Conservation (phyloP, 2,113 vertebrate species). For the Hippocampus zosterae region DNA sequence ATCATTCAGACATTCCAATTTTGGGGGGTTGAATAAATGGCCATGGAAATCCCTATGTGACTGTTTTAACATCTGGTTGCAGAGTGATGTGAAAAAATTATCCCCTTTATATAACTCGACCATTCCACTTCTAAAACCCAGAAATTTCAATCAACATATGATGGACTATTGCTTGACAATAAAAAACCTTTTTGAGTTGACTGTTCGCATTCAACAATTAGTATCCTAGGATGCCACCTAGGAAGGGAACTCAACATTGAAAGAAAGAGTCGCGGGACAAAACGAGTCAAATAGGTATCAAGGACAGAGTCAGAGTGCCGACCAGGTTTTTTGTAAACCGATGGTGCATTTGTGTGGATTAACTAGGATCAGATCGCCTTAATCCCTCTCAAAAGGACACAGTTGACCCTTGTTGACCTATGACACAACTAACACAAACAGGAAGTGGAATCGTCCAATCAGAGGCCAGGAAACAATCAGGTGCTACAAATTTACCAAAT, state of each 20-base stretch:
- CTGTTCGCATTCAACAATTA: not conserved
- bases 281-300: not conserved
- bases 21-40: too few species aligned
- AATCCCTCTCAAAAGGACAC: conserved; percentile 52
- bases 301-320: conserved; percentile 12
- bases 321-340: conserved; percentile 28
- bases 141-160: too few species aligned
- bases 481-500: not conserved
- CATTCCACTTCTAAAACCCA: too few species aligned
- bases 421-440: conserved; percentile 29
- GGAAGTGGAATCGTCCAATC: conserved; percentile 40
- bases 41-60: too few species aligned
- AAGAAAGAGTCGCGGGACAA: not conserved
- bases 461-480: conserved; percentile 5
- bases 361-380: conserved; percentile 53
- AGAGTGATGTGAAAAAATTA: too few species aligned
- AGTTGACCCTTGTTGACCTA: conserved; percentile 44
- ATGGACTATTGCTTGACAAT: too few species aligned
- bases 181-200: too few species aligned
- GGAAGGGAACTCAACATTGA: not conserved
- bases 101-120: too few species aligned
- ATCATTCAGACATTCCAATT: too few species aligned
- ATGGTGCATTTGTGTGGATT: conserved; percentile 47
- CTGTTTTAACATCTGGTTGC: too few species aligned
- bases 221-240: not conserved